Evolutionary conservation across 2,888 invertebrate species (phyloP).

Genomic region (Tenthredo livida): DNA sequence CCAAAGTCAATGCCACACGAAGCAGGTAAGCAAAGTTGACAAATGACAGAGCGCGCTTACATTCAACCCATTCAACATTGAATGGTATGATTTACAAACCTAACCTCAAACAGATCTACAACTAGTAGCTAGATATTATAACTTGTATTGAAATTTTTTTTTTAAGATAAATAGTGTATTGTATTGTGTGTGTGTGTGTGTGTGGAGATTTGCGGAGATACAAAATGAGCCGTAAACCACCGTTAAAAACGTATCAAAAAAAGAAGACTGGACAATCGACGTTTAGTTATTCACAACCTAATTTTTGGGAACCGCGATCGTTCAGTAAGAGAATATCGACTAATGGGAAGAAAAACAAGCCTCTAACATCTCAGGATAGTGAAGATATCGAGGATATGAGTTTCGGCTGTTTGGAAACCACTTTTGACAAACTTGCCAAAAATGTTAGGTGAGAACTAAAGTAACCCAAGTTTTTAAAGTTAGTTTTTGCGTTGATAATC

Average conservation of each 20-base stretch:
- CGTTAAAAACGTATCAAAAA: constrained; percentile 28
- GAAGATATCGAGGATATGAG: background rate
- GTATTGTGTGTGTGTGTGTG: background rate
- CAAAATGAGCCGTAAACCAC: constrained; percentile 40
- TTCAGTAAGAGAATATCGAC: background rate
- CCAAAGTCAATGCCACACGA: background rate
- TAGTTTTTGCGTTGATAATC: constrained; percentile 40
- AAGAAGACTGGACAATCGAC: constrained; percentile 23
- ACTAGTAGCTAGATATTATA: background rate
- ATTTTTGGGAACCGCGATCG: background rate
- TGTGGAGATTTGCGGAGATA: background rate
- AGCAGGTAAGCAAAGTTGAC: background rate
- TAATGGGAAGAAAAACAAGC: background rate
- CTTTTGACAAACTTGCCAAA: constrained; percentile 69
- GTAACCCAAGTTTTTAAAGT: background rate
- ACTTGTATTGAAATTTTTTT: background rate
- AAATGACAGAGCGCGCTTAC: background rate
- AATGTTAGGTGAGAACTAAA: constrained; percentile 64
- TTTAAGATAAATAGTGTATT: background rate
- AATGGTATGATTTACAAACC: background rate
- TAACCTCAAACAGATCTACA: constrained; percentile 11
- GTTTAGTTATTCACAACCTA: constrained; percentile 11
- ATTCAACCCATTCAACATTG: background rate
- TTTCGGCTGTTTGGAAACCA: constrained; percentile 67
- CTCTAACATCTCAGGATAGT: background rate